Evolutionary conservation across 2,113 vertebrate genomes (phyloP).

Genomic region (Monopterus albus): DNA sequence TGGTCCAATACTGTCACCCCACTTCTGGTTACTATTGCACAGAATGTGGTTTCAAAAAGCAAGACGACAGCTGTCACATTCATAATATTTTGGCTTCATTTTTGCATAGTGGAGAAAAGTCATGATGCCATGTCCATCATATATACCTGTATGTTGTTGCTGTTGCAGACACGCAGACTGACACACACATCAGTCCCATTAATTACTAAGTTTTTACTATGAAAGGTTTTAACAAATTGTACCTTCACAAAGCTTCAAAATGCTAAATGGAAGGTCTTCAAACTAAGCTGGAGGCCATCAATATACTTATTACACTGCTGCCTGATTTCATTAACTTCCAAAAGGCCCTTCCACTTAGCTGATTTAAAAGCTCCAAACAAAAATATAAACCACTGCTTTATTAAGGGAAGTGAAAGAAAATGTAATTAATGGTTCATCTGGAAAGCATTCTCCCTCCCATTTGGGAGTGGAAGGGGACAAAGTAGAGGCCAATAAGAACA

Average conservation of each 20-base stretch:
- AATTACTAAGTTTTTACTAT: no score
- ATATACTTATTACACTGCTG: constrained; percentile 30
- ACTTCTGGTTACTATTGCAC: no score
- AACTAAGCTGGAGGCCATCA: constrained; percentile 17
- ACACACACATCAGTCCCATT: no score
- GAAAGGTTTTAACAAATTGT: not conserved
- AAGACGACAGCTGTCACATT: no score
- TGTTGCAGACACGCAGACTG: no score
- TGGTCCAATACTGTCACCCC: no score
- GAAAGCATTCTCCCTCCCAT: no score
- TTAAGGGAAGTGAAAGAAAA: constrained; percentile 59
- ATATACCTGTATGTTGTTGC: no score
- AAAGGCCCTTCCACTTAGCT: constrained; percentile 43
- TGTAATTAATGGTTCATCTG: constrained; percentile 48
- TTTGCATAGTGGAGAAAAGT: no score
- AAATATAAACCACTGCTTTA: constrained; percentile 53
- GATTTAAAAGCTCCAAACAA: constrained; percentile 51
- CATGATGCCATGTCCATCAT: no score
- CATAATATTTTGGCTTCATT: no score
- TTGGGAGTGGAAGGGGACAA: constrained; percentile 10
- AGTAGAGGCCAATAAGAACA: constrained; percentile 1
- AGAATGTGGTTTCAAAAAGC: no score
- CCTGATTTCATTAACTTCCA: constrained; percentile 56
- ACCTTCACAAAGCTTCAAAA: constrained; percentile 25
- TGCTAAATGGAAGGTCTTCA: not conserved